phyloP scores from a whole-genome alignment of 2,888 invertebrate species.

The Rhimphoctona megacephalus region DNA sequence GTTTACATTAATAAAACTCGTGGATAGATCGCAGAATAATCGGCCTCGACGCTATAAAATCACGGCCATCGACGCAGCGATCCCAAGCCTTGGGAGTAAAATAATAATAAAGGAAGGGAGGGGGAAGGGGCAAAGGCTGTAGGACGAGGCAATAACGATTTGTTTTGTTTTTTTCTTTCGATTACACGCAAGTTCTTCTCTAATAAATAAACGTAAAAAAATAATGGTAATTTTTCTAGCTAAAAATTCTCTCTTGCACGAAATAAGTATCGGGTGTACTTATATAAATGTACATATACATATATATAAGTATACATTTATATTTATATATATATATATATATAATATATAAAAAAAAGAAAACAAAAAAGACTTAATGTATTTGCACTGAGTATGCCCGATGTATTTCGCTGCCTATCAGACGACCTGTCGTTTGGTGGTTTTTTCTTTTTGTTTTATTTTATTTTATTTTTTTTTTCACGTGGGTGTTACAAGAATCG shows the following conservation, averaged over 20 bases:
- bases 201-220: conserved; percentile 70
- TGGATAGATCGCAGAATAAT: conserved; percentile 52
- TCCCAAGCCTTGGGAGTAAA: background rate
- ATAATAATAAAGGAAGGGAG: background rate
- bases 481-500: conserved; percentile 17
- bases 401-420: conserved; percentile 55
- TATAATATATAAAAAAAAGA: conserved; percentile 50
- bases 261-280: conserved; percentile 58
- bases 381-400: conserved; percentile 70
- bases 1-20: conserved; percentile 64
- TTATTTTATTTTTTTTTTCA: background rate
- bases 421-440: conserved; percentile 40
- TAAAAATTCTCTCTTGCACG: conserved; percentile 66
- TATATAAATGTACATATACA: conserved; percentile 45
- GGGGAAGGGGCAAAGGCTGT: no score
- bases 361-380: conserved; percentile 56
- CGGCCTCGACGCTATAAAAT: conserved; percentile 34
- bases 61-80: conserved; percentile 46
- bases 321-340: conserved; percentile 45
- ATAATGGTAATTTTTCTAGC: conserved; percentile 67
- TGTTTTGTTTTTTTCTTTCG: conserved; percentile 58
- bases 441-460: background rate
- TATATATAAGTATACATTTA: conserved; percentile 45
- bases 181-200: conserved; percentile 71
- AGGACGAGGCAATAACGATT: conserved; percentile 28